Base-by-base conservation (phyloP, 2,113 vertebrate species). In the Cryptotis parvus region DNA sequence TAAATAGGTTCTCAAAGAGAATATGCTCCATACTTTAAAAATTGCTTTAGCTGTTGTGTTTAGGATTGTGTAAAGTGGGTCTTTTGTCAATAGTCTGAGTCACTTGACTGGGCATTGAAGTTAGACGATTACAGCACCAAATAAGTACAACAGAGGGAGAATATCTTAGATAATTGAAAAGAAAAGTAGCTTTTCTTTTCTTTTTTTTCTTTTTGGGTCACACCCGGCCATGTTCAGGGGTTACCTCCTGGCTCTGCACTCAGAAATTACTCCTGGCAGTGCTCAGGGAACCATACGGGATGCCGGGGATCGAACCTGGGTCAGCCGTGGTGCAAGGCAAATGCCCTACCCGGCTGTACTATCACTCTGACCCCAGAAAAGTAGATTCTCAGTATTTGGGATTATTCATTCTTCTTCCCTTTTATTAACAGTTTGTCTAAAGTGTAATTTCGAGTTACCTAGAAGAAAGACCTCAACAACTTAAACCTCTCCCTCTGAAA, bases 301-400 rank as follows among this genome's bases (percentile, higher is more conserved):
- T n/a, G n/a, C n/a, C n/a, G n/a, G n/a, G n/a, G n/a, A n/a, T n/a
- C n/a, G n/a, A n/a, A n/a, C n/a, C n/a, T n/a, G n/a, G n/a, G n/a
- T n/a, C n/a, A n/a, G n/a, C n/a, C n/a, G n/a, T n/a, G n/a, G n/a
- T n/a, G n/a, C n/a, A n/a, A n/a, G n/a, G n/a, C n/a, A n/a, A n/a
- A n/a, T n/a, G n/a, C n/a, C n/a, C n/a, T n/a, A n/a, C n/a, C n/a
- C n/a, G n/a, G n/a, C n/a, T n/a, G n/a, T n/a, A n/a, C n/a, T n/a
- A n/a, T n/a, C n/a, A n/a, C n/a, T n/a, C n/a, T n/a, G n/a, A n/a
- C n/a, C n/a, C n/a, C n/a, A 87, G 49, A 74, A 69, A 79, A 85
- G 49, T 24, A 31, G 29, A 43, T 76, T 86, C 77, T 73, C 75
- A 82, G 49, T 31, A 75, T 85, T 63, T 90, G 78, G 79, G 69